phyloP scores from a whole-genome alignment of 2,888 invertebrate species.

The Sericinus montela region DNA sequence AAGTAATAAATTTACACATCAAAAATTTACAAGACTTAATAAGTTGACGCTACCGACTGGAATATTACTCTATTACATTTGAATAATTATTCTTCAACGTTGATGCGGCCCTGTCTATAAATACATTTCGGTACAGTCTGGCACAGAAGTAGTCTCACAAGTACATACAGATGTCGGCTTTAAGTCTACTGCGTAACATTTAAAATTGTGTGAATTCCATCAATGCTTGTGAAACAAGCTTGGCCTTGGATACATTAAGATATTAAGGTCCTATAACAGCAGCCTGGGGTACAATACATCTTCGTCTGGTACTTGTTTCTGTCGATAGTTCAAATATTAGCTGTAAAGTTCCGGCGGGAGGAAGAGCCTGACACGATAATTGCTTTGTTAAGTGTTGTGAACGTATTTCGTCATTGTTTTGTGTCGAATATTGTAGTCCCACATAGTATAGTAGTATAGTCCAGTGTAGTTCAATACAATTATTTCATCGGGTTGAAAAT shows the following conservation, averaged over 20 bases:
- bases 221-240: neutral
- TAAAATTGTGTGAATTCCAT: conserved; percentile 9
- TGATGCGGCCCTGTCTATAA: conserved; percentile 56
- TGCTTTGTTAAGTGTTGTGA: conserved; percentile 6
- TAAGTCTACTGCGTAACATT: conserved; percentile 5
- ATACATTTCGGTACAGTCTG: conserved; percentile 28
- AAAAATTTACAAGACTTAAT: conserved; percentile 16
- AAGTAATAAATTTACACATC: too few species aligned
- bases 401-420: neutral
- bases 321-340: conserved; percentile 19
- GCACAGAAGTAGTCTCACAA: conserved; percentile 7
- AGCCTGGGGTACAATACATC: conserved; percentile 17
- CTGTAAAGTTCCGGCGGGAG: conserved; percentile 9
- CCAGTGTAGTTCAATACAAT: too few species aligned
- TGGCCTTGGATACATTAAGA: conserved; percentile 6
- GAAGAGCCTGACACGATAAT: neutral
- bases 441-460: too few species aligned
- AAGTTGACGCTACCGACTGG: conserved; percentile 32
- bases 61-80: conserved; percentile 65
- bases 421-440: too few species aligned
- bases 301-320: conserved; percentile 4
- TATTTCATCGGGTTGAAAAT: too few species aligned
- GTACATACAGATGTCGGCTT: conserved; percentile 9
- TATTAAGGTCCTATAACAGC: conserved; percentile 19
- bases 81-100: conserved; percentile 63